phyloP scores from a whole-genome alignment of 2,113 vertebrate species.

The Lethenteron camtschaticum region DNA sequence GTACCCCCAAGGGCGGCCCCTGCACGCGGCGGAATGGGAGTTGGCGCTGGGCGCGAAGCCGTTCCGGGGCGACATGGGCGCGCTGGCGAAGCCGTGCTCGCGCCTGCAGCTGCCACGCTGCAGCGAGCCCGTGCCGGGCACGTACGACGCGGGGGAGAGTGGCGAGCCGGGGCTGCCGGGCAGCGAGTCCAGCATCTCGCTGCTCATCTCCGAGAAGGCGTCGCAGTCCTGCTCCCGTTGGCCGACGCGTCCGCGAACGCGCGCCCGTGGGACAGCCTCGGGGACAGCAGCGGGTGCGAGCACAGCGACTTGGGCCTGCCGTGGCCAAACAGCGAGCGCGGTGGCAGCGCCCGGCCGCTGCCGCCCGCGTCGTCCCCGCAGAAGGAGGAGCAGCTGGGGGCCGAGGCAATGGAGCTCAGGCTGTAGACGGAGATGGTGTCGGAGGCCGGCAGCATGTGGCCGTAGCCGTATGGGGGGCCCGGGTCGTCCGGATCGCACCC shows the following conservation, averaged over 20 bases:
- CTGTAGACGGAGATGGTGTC: slow-evolving; percentile 90
- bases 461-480: no score
- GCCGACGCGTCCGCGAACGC: slow-evolving; percentile 19
- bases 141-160: slow-evolving; percentile 41
- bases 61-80: slow-evolving; percentile 17
- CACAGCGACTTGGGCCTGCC: slow-evolving; percentile 25
- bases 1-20: no score
- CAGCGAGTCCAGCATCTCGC: slow-evolving; percentile 45
- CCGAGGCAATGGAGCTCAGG: slow-evolving; percentile 79
- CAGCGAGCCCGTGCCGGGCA: slow-evolving; percentile 16
- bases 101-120: slow-evolving; percentile 16
- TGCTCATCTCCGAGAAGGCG: slow-evolving; percentile 82
- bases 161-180: slow-evolving; percentile 27
- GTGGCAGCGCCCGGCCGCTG: slow-evolving; percentile 21
- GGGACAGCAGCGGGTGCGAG: slow-evolving; percentile 25
- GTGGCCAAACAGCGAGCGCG: no score
- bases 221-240: slow-evolving; percentile 66
- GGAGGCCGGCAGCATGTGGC: slow-evolving; percentile 21
- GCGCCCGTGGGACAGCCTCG: slow-evolving; percentile 42
- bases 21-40: slow-evolving; percentile 69
- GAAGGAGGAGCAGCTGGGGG: slow-evolving; percentile 61
- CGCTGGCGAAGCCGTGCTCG: slow-evolving; percentile 26
- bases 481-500: no score
- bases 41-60: slow-evolving; percentile 50
- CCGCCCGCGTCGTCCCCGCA: slow-evolving; percentile 27